These are phyloP conservation scores for Oplegnathus fasciatus DNA, from an alignment of 2,113 vertebrate genomes.

Conservation along the genomic window DNA sequence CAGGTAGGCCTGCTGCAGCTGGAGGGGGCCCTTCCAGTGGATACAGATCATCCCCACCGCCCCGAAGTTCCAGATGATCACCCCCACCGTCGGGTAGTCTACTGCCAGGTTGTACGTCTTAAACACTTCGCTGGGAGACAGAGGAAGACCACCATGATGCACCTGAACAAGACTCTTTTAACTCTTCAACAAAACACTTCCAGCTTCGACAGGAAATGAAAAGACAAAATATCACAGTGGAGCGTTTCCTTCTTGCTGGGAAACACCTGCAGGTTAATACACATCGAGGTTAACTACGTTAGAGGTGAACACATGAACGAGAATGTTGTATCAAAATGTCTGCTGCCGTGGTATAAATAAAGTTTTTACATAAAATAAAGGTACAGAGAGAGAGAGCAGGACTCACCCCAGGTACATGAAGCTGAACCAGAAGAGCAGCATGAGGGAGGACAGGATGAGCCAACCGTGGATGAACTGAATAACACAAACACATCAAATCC, in stretches of 20 bases:
- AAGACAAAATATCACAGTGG: too few relatives aligned
- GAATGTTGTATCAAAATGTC: neutral
- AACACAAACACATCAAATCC: conserved; percentile 21
- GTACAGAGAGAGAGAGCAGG: too few relatives aligned
- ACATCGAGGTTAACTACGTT: too few relatives aligned
- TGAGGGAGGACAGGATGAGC: conserved; percentile 96
- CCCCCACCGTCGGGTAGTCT: conserved; percentile 93
- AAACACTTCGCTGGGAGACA: conserved; percentile 89
- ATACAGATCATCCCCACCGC: conserved; percentile 98
- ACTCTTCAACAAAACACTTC: too few relatives aligned
- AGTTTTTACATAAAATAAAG: neutral
- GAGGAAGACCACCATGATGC: neutral
- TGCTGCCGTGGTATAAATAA: neutral
- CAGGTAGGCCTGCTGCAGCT: conserved; percentile 97
- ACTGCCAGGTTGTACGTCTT: conserved; percentile 97
- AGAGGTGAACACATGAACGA: too few relatives aligned
- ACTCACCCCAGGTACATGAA: conserved; percentile 96
- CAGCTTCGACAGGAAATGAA: too few relatives aligned
- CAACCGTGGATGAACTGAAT: conserved; percentile 96
- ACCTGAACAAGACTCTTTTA: neutral
- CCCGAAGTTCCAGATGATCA: conserved; percentile 98
- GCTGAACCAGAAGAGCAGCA: conserved; percentile 97
- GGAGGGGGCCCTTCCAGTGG: conserved; percentile 96
- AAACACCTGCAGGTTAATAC: neutral
- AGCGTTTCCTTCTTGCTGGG: too few relatives aligned